These are phyloP conservation scores for Nomada hirtipes DNA, from an alignment of 2,888 invertebrate species.

Conservation along the genomic window DNA sequence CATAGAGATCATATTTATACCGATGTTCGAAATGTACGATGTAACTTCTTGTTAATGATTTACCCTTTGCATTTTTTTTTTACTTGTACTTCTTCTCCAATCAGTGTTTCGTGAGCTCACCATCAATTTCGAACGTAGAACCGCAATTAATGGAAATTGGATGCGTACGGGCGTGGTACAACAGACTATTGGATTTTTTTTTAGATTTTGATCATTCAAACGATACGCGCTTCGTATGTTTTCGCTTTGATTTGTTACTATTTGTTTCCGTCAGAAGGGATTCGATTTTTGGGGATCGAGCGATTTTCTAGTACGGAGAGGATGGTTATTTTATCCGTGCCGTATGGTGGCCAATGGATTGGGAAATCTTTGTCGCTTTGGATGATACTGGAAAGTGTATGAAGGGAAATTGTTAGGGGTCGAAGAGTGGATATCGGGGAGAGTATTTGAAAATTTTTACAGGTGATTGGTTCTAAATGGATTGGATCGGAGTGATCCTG, in stretches of 20 bases:
- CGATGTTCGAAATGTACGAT: too few relatives aligned
- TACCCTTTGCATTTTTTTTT: too few relatives aligned
- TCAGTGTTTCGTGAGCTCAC: too few relatives aligned
- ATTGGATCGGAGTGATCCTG: neutral
- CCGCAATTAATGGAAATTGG: slow-evolving; percentile 13
- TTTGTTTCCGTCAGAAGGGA: neutral
- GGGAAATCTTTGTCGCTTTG: neutral
- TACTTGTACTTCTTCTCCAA: too few relatives aligned
- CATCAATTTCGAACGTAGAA: neutral
- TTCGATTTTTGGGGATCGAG: too few relatives aligned
- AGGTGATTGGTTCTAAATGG: neutral
- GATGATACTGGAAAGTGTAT: neutral
- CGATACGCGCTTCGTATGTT: neutral
- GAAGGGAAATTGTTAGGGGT: neutral
- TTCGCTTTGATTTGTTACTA: neutral
- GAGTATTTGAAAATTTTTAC: neutral
- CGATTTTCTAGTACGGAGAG: neutral
- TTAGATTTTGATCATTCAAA: neutral
- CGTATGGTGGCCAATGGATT: neutral
- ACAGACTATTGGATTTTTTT: neutral
- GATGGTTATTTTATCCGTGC: neutral
- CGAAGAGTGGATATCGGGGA: neutral
- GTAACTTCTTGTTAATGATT: too few relatives aligned
- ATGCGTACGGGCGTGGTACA: neutral
- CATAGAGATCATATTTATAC: too few relatives aligned